A percentile compares a stretch with the other conserved stretches of the same genome.
Conservation (phyloP, 2,113 vertebrate species). For the Nannobrachium achirus region DNA sequence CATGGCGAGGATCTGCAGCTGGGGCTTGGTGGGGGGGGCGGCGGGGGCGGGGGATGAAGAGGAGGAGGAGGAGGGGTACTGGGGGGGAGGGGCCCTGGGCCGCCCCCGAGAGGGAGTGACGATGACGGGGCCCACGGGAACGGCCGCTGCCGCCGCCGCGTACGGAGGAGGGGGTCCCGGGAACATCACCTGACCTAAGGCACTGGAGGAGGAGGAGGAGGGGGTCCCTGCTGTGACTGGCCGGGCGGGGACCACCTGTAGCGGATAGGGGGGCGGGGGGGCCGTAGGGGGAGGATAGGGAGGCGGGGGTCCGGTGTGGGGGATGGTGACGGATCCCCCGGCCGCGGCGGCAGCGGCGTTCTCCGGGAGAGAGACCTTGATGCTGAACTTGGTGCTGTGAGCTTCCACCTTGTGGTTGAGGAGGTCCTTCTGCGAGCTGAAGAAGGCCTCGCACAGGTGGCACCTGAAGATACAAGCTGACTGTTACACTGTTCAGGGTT, state of each 20-base stretch:
- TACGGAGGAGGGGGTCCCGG: no score
- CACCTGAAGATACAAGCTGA: no score
- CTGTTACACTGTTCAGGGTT: no score
- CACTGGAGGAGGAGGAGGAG: no score
- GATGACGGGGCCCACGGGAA: no score
- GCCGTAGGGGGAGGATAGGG: not conserved
- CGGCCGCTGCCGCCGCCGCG: no score
- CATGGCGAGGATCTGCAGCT: constrained; percentile 61
- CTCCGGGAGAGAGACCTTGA: constrained; percentile 31
- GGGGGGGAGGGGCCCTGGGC: not conserved
- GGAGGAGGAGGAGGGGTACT: not conserved
- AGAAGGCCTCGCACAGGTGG: constrained; percentile 55
- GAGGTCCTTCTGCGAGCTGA: constrained; percentile 44
- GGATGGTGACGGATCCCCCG: no score
- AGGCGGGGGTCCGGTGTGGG: not conserved
- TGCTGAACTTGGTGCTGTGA: constrained; percentile 59
- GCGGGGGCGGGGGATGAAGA: not conserved
- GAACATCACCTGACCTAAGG: not conserved
- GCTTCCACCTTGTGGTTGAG: constrained; percentile 44
- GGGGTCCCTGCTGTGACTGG: not conserved
- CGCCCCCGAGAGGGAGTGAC: no score
- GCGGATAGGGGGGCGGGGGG: not conserved
- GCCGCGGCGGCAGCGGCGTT: not conserved
- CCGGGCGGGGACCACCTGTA: not conserved
- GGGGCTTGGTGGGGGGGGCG: constrained; percentile 18